phyloP scores from a whole-genome alignment of 2,888 invertebrate genomes.

The Scaptomyza flava region DNA sequence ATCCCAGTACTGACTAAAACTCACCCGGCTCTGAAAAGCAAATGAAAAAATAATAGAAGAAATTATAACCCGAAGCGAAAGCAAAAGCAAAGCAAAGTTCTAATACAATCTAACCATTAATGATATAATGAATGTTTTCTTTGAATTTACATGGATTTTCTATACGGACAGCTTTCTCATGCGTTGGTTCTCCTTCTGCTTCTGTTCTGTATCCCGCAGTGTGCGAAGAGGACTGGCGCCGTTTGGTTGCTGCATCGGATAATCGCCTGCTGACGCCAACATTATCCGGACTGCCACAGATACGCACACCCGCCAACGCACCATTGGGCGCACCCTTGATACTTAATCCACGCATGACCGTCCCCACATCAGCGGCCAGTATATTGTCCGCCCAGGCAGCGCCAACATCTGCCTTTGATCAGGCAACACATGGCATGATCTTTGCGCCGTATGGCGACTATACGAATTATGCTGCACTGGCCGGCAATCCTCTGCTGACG shows the following conservation, averaged over 20 bases:
- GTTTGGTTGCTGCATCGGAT: conserved; percentile 92
- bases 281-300: conserved; percentile 87
- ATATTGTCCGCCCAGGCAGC: conserved; percentile 86
- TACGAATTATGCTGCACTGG: conserved; percentile 94
- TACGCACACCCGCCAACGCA: conserved; percentile 89
- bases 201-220: conserved; percentile 85
- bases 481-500: conserved; percentile 91
- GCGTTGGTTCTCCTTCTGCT: conserved; percentile 76
- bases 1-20: conserved; percentile 50
- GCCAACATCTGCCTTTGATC: conserved; percentile 88
- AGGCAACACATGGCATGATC: conserved; percentile 89
- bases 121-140: conserved; percentile 50
- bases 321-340: conserved; percentile 96
- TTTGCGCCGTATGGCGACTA: conserved; percentile 95
- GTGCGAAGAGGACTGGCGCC: conserved; percentile 94
- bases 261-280: conserved; percentile 89
- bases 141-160: conserved; percentile 67
- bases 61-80: not conserved
- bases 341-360: conserved; percentile 94
- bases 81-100: conserved; percentile 18
- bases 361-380: conserved; percentile 90
- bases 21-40: conserved; percentile 21
- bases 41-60: not conserved
- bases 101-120: conserved; percentile 55
- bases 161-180: conserved; percentile 74